Evolutionary conservation across 2,888 invertebrate genomes (phyloP).

Genomic region (Epicampocera succincta): DNA sequence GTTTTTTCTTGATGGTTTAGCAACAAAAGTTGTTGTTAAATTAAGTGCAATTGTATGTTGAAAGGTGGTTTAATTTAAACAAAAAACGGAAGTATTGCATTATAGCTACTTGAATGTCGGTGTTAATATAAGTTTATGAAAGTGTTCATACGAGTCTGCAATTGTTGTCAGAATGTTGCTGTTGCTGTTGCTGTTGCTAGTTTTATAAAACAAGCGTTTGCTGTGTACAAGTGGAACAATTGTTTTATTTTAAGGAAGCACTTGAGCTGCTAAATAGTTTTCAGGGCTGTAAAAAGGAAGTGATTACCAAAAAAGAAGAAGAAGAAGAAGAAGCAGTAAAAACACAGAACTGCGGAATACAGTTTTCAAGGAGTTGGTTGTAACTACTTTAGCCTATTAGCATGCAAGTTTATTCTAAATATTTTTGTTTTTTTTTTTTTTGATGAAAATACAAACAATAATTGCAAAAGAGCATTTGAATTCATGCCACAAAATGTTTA

Average conservation of each 20-base stretch:
- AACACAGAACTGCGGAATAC: not conserved
- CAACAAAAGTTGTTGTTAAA: conserved; percentile 57
- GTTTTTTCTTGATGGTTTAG: conserved; percentile 4
- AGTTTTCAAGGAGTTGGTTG: conserved; percentile 15
- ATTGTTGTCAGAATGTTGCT: no score
- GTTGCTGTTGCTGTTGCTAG: no score
- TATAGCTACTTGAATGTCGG: conserved; percentile 23
- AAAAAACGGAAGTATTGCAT: conserved; percentile 59
- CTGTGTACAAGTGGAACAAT: conserved; percentile 30
- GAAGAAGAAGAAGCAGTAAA: no score
- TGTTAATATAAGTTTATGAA: not conserved
- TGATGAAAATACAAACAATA: no score
- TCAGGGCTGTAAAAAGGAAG: conserved; percentile 10
- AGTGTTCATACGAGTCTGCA: not conserved
- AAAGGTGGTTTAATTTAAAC: conserved; percentile 64
- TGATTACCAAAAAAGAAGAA: not conserved
- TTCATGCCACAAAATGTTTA: no score
- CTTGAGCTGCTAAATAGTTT: conserved; percentile 2
- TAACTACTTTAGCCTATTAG: conserved; percentile 21
- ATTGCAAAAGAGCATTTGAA: no score
- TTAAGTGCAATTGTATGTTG: conserved; percentile 66
- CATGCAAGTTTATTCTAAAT: not conserved
- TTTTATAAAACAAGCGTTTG: conserved; percentile 9
- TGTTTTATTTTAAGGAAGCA: conserved; percentile 27
- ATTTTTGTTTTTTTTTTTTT: no score